These are phyloP conservation scores for Autographa gamma DNA, from an alignment of 2,888 invertebrate genomes.

Conservation along the genomic window DNA sequence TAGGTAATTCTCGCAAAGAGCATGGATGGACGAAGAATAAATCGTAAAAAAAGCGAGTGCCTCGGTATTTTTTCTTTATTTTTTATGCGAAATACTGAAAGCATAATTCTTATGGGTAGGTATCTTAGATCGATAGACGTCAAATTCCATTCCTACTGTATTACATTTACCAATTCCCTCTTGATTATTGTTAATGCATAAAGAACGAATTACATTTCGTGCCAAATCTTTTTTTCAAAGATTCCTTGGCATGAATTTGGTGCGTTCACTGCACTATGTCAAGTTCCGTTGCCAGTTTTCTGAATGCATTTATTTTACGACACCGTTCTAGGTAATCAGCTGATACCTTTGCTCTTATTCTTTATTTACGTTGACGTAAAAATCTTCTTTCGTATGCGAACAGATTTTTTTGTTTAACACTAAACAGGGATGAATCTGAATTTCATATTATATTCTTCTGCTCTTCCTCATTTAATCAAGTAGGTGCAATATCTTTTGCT, in stretches of 20 bases:
- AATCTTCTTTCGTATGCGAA: background rate
- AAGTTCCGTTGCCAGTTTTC: slow-evolving; percentile 24
- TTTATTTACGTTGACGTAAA: background rate
- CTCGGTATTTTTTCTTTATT: no score
- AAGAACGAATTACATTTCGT: background rate
- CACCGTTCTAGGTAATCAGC: slow-evolving; percentile 5
- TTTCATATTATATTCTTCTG: no score
- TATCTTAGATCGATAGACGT: no score
- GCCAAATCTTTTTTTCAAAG: slow-evolving; percentile 5
- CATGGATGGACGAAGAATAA: no score
- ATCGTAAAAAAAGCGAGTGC: no score
- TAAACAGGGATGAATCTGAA: no score
- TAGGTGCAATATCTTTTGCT: no score
- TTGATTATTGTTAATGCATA: background rate
- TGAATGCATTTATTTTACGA: slow-evolving; percentile 23
- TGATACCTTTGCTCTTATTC: background rate
- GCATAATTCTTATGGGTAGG: no score
- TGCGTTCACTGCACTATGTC: slow-evolving; percentile 20
- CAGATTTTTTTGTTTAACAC: background rate
- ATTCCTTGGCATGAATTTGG: slow-evolving; percentile 1
- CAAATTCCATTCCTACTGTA: no score
- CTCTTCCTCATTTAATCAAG: no score
- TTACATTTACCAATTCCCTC: background rate
- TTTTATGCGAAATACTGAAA: no score
- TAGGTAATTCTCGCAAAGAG: no score